Base-by-base conservation (phyloP, 2,888 invertebrate species). In the Lutraria lutraria region DNA sequence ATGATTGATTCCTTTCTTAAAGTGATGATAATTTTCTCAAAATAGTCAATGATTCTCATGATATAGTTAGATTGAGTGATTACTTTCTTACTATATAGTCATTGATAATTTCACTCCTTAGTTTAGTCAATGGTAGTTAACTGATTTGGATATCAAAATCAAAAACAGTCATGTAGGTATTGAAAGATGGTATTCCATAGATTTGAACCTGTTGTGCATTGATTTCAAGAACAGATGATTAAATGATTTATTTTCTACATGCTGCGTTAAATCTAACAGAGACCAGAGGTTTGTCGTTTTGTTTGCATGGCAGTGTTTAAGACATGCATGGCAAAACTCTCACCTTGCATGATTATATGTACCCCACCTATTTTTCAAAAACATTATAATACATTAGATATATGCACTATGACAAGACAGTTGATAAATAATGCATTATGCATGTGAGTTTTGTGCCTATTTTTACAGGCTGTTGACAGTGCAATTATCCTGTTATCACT, bases 201-300 rank as follows among this genome's bases (percentile, higher is more conserved):
- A 43, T 43, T 43, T 43, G 8, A 43, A 43, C 43, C 43, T 68
- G 21, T 68, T 68, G 25, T n/a, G n/a, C 56, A 56, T 56, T 68
- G 63, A 68, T 1, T 68, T 10, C n/a, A 68, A 25, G 25, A 68
- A 68, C 63, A 6, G 12, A 13, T 76, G 53, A 53, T 88, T 84
- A 82, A 76, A 84, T 25, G 68, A 21, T 87, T 83, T 79, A 76
- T 88, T 31, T 90, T 88, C 79, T 83, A 81, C 29, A 56, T 82
- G 91, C 91, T 89, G 90, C 89, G 60, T 63, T 76, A 34, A 16
- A 53, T 29, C 89, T 88, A 89, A 89, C 93, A 93, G 93, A 93
- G 93, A 93, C 88, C 93, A 81, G 93, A 93, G 93, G 93, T 93
- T 93, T 91, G 93, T 92, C 89, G 89, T 92, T 91, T 85, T 85